Conservation (phyloP, 2,113 vertebrate species). For the Silurus meridionalis region DNA sequence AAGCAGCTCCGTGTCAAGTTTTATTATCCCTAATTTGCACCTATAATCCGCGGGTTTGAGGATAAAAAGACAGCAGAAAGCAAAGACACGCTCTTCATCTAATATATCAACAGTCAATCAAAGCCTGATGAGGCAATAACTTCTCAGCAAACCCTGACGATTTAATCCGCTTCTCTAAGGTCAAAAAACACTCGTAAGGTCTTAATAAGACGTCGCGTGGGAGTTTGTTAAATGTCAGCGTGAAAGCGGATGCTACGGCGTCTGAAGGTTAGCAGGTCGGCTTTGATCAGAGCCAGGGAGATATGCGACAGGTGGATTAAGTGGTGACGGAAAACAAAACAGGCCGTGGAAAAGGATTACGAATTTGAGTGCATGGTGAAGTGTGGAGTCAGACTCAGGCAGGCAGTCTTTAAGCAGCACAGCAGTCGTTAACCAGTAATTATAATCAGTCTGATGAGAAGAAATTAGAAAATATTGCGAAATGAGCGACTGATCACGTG, state of each 20-base stretch:
- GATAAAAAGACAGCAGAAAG: neutral
- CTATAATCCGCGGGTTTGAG: neutral
- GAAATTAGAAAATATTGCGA: neutral
- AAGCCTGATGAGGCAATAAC: neutral
- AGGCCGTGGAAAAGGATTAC: neutral
- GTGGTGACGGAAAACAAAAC: neutral
- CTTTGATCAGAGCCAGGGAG: neutral
- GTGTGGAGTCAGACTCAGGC: neutral
- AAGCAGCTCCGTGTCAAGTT: neutral
- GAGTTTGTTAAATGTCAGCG: slow-evolving; percentile 22
- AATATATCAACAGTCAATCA: slow-evolving; percentile 39
- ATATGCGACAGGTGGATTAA: slow-evolving; percentile 24
- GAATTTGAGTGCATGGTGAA: neutral
- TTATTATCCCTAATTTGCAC: neutral
- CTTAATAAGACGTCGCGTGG: slow-evolving; percentile 18
- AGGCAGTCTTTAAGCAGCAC: neutral
- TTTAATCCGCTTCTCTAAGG: slow-evolving; percentile 54
- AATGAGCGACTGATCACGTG: too few species aligned
- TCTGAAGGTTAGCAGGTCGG: neutral
- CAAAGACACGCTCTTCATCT: slow-evolving; percentile 4
- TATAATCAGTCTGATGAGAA: neutral
- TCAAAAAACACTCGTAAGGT: neutral
- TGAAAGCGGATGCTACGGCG: neutral
- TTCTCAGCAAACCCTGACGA: neutral
- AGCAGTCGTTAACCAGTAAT: neutral